Conservation (phyloP, 2,888 invertebrate genomes). For the Pecten maximus region DNA sequence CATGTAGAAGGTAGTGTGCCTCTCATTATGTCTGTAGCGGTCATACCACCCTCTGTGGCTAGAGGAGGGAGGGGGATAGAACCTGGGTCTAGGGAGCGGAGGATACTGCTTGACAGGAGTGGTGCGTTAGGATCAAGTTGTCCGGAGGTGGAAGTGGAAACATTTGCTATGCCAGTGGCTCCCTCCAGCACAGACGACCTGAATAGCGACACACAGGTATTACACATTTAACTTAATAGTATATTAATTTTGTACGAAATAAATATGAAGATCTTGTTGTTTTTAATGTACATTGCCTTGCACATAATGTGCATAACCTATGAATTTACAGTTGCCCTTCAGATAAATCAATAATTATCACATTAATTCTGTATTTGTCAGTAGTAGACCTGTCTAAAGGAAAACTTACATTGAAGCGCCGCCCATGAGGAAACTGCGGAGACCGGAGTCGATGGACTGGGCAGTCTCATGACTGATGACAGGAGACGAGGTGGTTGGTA, state of each 20-base stretch:
- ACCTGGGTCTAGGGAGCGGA: not conserved
- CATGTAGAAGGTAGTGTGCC: not conserved
- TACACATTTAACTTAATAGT: too few species aligned
- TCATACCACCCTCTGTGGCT: not conserved
- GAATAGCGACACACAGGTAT: not conserved
- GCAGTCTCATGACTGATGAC: not conserved
- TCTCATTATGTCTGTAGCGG: not conserved
- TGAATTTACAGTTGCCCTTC: not conserved
- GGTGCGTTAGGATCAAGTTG: not conserved
- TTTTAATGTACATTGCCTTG: too few species aligned
- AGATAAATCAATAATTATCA: not conserved
- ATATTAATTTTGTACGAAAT: too few species aligned
- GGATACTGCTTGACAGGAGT: not conserved
- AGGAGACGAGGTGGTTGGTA: not conserved
- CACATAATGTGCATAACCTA: not conserved
- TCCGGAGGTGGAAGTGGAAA: not conserved
- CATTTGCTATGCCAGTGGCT: not conserved
- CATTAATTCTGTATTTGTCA: too few species aligned
- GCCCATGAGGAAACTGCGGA: constrained; percentile 6
- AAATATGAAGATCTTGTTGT: too few species aligned
- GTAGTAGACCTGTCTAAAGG: not conserved
- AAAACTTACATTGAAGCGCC: not conserved
- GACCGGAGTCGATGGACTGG: not conserved
- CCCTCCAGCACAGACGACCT: not conserved
- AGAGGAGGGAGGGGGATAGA: not conserved